Evolutionary conservation across 2,888 invertebrate genomes (phyloP).

Genomic region (Yponomeuta malinellus): DNA sequence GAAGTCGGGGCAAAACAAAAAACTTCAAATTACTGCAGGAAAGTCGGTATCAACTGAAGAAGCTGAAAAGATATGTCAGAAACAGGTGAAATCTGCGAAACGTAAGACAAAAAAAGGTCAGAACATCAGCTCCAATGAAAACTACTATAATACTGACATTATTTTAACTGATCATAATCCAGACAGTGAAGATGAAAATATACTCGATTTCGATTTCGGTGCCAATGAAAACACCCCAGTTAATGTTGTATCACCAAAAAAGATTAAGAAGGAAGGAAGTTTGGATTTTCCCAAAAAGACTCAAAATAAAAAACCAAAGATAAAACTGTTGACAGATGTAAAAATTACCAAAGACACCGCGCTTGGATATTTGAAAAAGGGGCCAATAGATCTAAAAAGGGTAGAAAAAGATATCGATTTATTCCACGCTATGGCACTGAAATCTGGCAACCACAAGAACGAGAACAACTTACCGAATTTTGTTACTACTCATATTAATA

Average conservation of each 20-base stretch:
- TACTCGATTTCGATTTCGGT: neutral
- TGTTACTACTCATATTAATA: slow-evolving; percentile 6
- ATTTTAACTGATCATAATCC: neutral
- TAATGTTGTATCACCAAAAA: neutral
- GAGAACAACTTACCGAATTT: slow-evolving; percentile 1
- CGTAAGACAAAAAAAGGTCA: neutral
- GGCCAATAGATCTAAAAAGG: neutral
- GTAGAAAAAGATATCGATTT: slow-evolving; percentile 6
- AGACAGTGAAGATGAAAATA: slow-evolving; percentile 1
- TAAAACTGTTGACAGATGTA: slow-evolving; percentile 8
- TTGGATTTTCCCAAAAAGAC: neutral
- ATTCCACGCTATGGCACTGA: neutral
- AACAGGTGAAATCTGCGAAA: slow-evolving; percentile 13
- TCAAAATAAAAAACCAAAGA: slow-evolving; percentile 6
- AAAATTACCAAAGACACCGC: slow-evolving; percentile 5
- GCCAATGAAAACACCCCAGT: neutral
- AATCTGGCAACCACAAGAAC: neutral
- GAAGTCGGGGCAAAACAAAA: slow-evolving; percentile 11
- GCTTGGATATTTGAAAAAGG: neutral
- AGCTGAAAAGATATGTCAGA: slow-evolving; percentile 11
- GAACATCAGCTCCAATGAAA: neutral
- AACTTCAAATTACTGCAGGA: slow-evolving; percentile 11
- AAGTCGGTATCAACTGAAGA: slow-evolving; percentile 16
- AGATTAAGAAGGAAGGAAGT: neutral
- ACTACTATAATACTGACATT: neutral